These are phyloP conservation scores for Micrasema longulum DNA, from an alignment of 1,140 invertebrate genomes.

Conservation along the genomic window DNA sequence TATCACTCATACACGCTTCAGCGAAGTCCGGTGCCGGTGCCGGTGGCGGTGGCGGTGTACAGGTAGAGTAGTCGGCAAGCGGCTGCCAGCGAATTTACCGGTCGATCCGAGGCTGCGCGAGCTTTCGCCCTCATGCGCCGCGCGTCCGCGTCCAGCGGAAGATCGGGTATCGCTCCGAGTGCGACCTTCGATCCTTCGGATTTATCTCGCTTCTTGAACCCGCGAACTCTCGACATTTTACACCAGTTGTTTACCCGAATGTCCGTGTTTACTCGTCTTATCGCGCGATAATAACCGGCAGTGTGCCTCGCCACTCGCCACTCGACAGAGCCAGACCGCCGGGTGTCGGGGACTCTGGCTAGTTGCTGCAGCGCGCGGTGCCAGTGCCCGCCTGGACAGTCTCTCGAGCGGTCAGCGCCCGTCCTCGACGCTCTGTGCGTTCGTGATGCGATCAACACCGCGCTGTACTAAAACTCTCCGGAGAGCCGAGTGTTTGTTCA, in stretches of 20 bases:
- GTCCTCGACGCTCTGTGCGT: not conserved
- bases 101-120: not conserved
- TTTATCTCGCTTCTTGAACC: constrained; percentile 34
- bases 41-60: too few species aligned
- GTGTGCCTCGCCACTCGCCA: constrained; percentile 10
- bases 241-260: constrained; percentile 28
- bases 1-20: constrained; percentile 7
- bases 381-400: constrained; percentile 30
- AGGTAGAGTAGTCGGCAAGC: constrained; percentile 36
- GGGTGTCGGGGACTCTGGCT: too few species aligned
- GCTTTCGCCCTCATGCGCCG: not conserved
- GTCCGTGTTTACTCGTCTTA: constrained; percentile 39
- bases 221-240: constrained; percentile 19
- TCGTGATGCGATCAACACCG: too few species aligned
- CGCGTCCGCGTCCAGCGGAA: not conserved
- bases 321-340: constrained; percentile 7
- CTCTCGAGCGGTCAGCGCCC: constrained; percentile 17
- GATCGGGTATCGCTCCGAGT: not conserved
- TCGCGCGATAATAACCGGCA: constrained; percentile 35
- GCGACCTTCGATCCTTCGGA: constrained; percentile 22
- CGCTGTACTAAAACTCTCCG: too few species aligned
- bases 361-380: not conserved
- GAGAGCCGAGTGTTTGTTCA: not conserved
- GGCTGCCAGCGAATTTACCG: not conserved
- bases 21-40: constrained; percentile 12